A percentile compares a stretch with the other conserved stretches of the same genome.
Evolutionary conservation across 1,140 invertebrate genomes (phyloP).

Genomic region (Zaprionus vittiger): DNA sequence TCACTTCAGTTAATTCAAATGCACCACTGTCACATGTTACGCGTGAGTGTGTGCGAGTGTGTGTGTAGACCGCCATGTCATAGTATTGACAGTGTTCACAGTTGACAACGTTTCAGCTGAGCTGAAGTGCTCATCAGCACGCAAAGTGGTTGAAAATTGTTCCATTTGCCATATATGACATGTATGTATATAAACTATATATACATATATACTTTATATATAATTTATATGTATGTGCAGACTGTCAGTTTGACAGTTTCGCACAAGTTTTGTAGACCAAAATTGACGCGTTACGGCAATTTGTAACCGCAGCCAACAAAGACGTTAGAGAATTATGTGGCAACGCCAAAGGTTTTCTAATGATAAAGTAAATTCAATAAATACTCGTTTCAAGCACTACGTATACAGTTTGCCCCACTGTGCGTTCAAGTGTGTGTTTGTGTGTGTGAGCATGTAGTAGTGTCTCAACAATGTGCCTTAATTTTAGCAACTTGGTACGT

Average conservation of each 20-base stretch:
- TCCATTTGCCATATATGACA: background rate
- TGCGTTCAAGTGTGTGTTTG: background rate
- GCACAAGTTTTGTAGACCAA: background rate
- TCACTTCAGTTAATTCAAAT: constrained; percentile 32
- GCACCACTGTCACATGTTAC: background rate
- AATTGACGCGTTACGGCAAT: background rate
- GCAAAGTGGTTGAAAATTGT: constrained; percentile 18
- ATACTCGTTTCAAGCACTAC: background rate
- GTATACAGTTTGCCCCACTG: constrained; percentile 1
- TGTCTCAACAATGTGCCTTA: constrained; percentile 23
- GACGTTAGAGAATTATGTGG: background rate
- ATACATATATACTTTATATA: background rate
- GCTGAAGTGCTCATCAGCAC: constrained; percentile 5
- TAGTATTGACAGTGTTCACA: background rate
- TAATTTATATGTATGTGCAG: background rate
- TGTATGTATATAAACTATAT: background rate
- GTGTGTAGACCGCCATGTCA: background rate
- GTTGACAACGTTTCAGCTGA: constrained; percentile 13
- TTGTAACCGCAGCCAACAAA: background rate
- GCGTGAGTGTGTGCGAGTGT: background rate
- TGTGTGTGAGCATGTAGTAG: background rate
- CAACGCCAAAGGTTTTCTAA: background rate
- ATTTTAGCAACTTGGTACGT: constrained; percentile 13
- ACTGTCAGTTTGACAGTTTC: background rate
- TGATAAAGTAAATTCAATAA: background rate